Conservation (phyloP, 2,113 vertebrate species). For the Ciconia maguari region DNA sequence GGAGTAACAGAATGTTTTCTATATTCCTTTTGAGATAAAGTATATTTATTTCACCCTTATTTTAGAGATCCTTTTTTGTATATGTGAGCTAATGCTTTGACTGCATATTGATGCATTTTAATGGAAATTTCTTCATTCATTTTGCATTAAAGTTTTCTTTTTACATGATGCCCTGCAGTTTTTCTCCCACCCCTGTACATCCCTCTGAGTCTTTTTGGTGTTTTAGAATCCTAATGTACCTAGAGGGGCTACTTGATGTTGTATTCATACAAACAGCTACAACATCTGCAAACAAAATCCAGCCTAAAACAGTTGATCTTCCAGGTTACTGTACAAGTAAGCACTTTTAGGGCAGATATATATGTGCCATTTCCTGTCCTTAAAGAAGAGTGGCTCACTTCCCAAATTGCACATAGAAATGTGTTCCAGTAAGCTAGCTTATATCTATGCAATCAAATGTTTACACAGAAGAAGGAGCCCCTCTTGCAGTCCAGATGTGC, state of each 20-base stretch:
- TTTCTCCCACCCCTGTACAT: not conserved
- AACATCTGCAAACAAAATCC: not conserved
- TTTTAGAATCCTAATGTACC: not conserved
- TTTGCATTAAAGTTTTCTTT: not conserved
- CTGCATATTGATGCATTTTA: not conserved
- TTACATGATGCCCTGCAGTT: not conserved
- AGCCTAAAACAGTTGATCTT: not conserved
- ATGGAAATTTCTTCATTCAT: not conserved
- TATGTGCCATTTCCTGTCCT: not conserved
- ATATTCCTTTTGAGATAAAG: not conserved
- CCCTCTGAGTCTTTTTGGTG: not conserved
- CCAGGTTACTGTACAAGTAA: not conserved
- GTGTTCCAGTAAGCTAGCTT: not conserved
- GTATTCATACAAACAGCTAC: not conserved
- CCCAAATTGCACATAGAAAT: not conserved
- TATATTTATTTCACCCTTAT: not conserved
- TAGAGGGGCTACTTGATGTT: not conserved
- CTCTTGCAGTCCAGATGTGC: not conserved
- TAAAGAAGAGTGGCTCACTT: not conserved
- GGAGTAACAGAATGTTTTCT: not conserved
- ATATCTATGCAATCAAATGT: not conserved
- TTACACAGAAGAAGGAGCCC: not conserved
- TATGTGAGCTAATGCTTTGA: not conserved
- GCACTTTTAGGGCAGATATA: not conserved
- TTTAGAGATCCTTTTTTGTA: not conserved